A percentile compares a stretch with the other conserved stretches of the same genome.
Conservation (phyloP, 2,797 vertebrate genomes). For the Amblyopsis hoosieri region DNA sequence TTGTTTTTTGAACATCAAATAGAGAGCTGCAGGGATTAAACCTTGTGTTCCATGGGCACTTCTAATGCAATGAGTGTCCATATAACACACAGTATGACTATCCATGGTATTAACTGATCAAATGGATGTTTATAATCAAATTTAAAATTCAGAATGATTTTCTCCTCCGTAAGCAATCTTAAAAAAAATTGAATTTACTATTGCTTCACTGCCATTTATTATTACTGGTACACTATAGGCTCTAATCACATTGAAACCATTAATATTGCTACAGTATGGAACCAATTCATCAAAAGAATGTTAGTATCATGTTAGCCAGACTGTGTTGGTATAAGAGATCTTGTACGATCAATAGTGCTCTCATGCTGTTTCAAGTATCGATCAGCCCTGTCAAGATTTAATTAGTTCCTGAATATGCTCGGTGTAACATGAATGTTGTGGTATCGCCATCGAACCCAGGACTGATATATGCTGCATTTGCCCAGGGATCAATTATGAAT, state of each 20-base stretch:
- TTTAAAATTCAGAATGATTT: too few relatives aligned
- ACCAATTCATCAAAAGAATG: constrained; percentile 35
- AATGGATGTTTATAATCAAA: constrained; percentile 23
- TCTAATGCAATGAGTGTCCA: not conserved
- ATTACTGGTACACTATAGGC: not conserved
- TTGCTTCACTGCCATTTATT: not conserved
- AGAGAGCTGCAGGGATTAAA: too few relatives aligned
- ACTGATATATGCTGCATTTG: constrained; percentile 64
- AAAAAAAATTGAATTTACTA: not conserved
- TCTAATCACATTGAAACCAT: constrained; percentile 4
- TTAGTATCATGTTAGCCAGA: constrained; percentile 37
- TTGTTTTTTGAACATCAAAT: too few relatives aligned
- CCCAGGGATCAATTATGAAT: constrained; percentile 73
- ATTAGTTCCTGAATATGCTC: constrained; percentile 74
- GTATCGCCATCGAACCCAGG: constrained; percentile 48
- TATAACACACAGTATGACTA: constrained; percentile 36
- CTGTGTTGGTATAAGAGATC: constrained; percentile 43
- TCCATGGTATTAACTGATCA: constrained; percentile 48
- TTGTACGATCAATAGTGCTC: constrained; percentile 59
- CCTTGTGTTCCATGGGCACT: not conserved
- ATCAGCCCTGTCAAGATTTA: constrained; percentile 71
- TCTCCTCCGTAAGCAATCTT: too few relatives aligned
- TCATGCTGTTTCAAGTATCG: constrained; percentile 65
- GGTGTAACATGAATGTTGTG: constrained; percentile 70
- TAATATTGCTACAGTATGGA: constrained; percentile 16